Evolutionary conservation across 53 echinoderm and acorn worm species (phyloP).

Genomic region (Henricia sp.): DNA sequence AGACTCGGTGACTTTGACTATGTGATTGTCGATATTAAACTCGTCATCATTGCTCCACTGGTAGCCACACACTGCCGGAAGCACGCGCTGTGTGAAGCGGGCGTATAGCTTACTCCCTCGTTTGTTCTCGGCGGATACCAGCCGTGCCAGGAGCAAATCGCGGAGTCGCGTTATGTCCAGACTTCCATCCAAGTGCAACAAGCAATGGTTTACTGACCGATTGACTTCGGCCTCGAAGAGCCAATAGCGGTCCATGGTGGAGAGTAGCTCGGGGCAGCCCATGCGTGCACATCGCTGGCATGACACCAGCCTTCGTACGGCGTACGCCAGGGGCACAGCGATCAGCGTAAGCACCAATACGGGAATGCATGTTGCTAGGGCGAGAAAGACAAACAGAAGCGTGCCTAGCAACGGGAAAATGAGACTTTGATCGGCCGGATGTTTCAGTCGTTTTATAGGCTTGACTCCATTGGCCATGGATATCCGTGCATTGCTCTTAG

Average conservation of each 20-base stretch:
- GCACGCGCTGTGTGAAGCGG: constrained; percentile 67
- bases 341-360: constrained; percentile 19
- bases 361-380: constrained; percentile 54
- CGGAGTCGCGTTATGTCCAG: constrained; percentile 55
- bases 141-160: constrained; percentile 58
- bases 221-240: constrained; percentile 56
- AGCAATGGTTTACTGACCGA: constrained; percentile 60
- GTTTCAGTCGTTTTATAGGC: constrained; percentile 66
- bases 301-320: constrained; percentile 31
- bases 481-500: background rate
- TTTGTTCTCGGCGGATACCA: constrained; percentile 67
- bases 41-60: constrained; percentile 66
- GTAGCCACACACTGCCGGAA: constrained; percentile 53
- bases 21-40: constrained; percentile 75
- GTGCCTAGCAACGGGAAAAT: constrained; percentile 50
- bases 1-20: constrained; percentile 53
- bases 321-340: constrained; percentile 36
- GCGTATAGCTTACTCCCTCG: constrained; percentile 61
- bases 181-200: constrained; percentile 54
- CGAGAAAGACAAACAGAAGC: constrained; percentile 54
- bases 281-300: constrained; percentile 51
- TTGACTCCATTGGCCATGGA: constrained; percentile 32
- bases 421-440: constrained; percentile 61
- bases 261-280: constrained; percentile 54
- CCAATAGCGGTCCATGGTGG: constrained; percentile 58